A percentile compares a stretch with the other conserved stretches of the same genome.
These are phyloP conservation scores for Malthinus flaveolus DNA, from an alignment of 2,888 invertebrate species.

Conservation along the genomic window DNA sequence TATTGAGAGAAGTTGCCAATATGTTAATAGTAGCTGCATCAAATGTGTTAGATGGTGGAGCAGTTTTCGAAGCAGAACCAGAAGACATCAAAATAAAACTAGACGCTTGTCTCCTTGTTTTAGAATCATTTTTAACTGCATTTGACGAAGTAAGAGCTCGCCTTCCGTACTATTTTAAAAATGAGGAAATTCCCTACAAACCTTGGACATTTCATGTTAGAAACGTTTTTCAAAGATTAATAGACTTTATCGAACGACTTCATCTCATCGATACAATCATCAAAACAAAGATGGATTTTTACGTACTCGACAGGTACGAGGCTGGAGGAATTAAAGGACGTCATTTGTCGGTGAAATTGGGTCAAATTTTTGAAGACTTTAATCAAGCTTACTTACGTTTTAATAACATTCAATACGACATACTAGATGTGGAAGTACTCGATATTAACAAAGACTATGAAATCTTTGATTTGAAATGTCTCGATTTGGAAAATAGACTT, in stretches of 20 bases:
- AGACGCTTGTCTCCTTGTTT: slow-evolving; percentile 38
- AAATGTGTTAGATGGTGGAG: slow-evolving; percentile 73
- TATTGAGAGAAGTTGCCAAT: slow-evolving; percentile 81
- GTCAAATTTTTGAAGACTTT: slow-evolving; percentile 49
- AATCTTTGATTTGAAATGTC: slow-evolving; percentile 63
- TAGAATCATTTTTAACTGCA: slow-evolving; percentile 44
- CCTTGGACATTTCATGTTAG: slow-evolving; percentile 77
- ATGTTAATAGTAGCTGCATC: slow-evolving; percentile 76
- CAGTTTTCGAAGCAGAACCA: slow-evolving; percentile 83
- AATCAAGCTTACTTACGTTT: slow-evolving; percentile 51
- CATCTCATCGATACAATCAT: slow-evolving; percentile 70
- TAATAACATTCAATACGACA: slow-evolving; percentile 69
- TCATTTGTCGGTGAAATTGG: slow-evolving; percentile 45
- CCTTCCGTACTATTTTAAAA: slow-evolving; percentile 51
- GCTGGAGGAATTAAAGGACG: slow-evolving; percentile 52
- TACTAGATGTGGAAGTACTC: slow-evolving; percentile 70
- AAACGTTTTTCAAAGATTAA: slow-evolving; percentile 70
- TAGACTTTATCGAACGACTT: slow-evolving; percentile 66
- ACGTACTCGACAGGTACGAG: slow-evolving; percentile 78
- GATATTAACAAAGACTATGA: slow-evolving; percentile 68
- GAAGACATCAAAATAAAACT: slow-evolving; percentile 49
- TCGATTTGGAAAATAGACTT: slow-evolving; percentile 76
- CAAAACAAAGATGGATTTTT: slow-evolving; percentile 77
- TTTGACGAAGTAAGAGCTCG: slow-evolving; percentile 58
- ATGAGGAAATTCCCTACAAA: slow-evolving; percentile 61